Evolutionary conservation across 2,113 vertebrate genomes (phyloP).

Genomic region (Lepisosteus osseus): DNA sequence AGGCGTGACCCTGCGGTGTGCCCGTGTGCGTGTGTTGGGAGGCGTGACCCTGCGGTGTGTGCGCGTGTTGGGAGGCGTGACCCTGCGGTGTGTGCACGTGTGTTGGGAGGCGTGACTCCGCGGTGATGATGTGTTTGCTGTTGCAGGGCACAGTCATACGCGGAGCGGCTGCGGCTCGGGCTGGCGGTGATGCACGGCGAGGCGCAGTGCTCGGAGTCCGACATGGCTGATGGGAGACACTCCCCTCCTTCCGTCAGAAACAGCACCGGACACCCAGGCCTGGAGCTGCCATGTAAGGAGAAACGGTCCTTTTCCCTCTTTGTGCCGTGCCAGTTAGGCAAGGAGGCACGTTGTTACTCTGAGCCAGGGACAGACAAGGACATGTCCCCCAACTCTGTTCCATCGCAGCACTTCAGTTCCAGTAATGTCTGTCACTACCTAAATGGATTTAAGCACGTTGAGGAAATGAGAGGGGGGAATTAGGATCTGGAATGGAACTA

Average conservation of each 20-base stretch:
- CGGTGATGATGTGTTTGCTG: not conserved
- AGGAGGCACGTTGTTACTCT: not conserved
- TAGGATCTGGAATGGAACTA: too few relatives aligned
- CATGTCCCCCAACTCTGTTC: too few relatives aligned
- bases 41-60: too few relatives aligned
- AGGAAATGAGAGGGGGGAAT: too few relatives aligned
- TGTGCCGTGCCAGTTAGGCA: not conserved
- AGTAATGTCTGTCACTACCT: too few relatives aligned
- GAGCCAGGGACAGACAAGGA: too few relatives aligned
- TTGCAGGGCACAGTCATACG: constrained; percentile 90
- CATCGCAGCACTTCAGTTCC: too few relatives aligned
- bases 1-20: too few relatives aligned
- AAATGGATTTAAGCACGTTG: too few relatives aligned
- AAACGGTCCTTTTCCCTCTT: not conserved
- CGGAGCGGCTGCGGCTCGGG: constrained; percentile 87
- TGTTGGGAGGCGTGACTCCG: not conserved
- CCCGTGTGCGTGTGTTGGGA: not conserved
- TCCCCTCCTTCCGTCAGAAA: constrained; percentile 93
- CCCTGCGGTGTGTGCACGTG: not conserved
- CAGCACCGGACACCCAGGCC: constrained; percentile 81
- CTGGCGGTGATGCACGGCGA: constrained; percentile 95
- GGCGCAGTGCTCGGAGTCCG: constrained; percentile 91
- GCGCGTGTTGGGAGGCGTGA: too few relatives aligned
- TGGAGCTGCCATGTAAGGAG: constrained; percentile 89
- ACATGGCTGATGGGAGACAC: constrained; percentile 94